phyloP scores from a whole-genome alignment of 2,113 vertebrate species.

The Actenoides lindsayi region DNA sequence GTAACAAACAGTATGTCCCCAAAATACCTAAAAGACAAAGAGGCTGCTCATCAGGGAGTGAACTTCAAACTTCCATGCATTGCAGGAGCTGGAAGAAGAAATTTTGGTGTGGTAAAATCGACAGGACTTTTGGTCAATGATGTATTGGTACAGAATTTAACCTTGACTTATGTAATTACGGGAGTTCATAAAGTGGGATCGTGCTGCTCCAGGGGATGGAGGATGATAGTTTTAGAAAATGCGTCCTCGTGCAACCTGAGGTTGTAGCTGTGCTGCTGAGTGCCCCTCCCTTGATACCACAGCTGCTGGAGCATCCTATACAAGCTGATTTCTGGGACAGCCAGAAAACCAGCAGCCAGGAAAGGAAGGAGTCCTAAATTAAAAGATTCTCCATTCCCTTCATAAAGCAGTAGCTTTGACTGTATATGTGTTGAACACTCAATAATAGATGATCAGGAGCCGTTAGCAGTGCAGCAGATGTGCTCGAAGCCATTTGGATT shows the following conservation, averaged over 20 bases:
- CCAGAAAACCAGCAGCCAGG: background rate
- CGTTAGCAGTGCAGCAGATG: background rate
- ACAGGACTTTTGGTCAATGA: background rate
- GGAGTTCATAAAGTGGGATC: background rate
- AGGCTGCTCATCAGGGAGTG: background rate
- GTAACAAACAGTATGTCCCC: background rate
- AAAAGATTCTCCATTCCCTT: background rate
- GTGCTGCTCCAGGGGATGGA: accelerated
- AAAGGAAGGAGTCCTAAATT: background rate
- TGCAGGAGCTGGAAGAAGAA: background rate
- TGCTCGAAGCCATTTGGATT: background rate
- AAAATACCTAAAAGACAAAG: background rate
- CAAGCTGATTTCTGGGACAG: background rate
- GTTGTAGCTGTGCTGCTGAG: background rate
- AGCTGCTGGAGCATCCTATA: background rate
- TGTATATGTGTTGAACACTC: background rate
- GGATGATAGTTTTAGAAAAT: background rate
- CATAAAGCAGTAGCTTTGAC: background rate
- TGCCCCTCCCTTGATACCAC: background rate
- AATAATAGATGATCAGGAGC: background rate
- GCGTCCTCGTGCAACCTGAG: background rate
- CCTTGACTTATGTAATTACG: background rate
- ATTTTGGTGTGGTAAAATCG: background rate
- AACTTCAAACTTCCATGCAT: background rate
- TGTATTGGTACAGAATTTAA: background rate